These are phyloP conservation scores for Heliornis fulica DNA, from an alignment of 2,113 vertebrate species.

Conservation along the genomic window DNA sequence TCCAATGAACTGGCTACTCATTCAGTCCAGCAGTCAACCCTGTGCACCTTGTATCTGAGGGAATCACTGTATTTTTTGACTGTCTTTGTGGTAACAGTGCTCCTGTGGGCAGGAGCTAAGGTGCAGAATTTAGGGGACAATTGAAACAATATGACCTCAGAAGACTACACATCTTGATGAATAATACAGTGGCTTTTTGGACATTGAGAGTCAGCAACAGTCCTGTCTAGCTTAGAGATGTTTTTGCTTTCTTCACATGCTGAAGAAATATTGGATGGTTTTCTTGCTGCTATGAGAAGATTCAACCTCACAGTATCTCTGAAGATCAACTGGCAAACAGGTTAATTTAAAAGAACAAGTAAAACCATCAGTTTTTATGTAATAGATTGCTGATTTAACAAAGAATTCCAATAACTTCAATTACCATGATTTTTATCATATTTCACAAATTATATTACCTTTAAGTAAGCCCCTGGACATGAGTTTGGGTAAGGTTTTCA, in stretches of 20 bases:
- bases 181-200: neutral
- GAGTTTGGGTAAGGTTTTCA: neutral
- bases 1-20: neutral
- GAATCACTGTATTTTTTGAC: neutral
- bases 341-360: neutral
- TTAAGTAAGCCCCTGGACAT: neutral
- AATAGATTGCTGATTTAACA: neutral
- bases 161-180: fast-evolving
- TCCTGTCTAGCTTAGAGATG: neutral
- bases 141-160: neutral
- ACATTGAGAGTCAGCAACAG: neutral
- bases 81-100: neutral
- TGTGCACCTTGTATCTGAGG: neutral
- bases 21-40: neutral
- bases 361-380: neutral
- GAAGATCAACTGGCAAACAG: neutral
- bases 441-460: neutral
- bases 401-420: neutral
- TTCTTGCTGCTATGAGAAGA: neutral
- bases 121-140: neutral
- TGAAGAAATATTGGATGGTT: neutral
- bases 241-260: neutral
- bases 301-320: neutral
- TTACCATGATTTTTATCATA: neutral
- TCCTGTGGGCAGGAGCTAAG: neutral